Evolutionary conservation across 2,113 vertebrate genomes (phyloP), one percentile per base, ranked within the genome.

Genomic region (Phainopepla nitens): DNA sequence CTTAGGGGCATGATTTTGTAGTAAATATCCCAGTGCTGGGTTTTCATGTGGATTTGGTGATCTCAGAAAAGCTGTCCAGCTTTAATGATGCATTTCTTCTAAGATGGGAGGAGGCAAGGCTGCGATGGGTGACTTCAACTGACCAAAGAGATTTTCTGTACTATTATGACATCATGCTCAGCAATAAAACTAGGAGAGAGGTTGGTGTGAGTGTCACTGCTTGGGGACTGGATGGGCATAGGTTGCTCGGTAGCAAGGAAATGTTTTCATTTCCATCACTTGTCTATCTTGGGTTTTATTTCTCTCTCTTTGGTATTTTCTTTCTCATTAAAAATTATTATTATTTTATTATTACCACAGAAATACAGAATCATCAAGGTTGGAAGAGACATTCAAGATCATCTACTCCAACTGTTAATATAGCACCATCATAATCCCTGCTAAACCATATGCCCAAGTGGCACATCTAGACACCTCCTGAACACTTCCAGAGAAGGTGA

Each of bases 201-300:
- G 3, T 25, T 66, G 51, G 9, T 5, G 1, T 10, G 8, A 19
- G 15, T 6, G 6, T 8, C 2, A 1, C 17, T 50, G 35, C 13
- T 65, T 2, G 1, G 22, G 17, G 7, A 29, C 20, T 69, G 39
- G 4, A 10, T 84, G 49, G 10, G 5, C 6, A n/a, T 69, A 2
- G 1, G 2, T 49, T 8, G 0, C 9, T 58, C 76, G 15, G 12
- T 44, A 15, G 4, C 41, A 5, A 84, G 22, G 3, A 39, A 39
- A 24, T 44, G 11, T 49, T 80, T 73, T 54, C 3, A 35, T 72
- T 71, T 77, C 13, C 11, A 71, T 50, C 28, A 29, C 16, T 20
- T 58, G 6, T 36, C 8, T 54, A 3, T 54, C n/a, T 64, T 54
- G 7, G 11, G 2, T 15, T 65, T 65, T 76, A 35, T 60, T 80